Evolutionary conservation across 2,797 vertebrate genomes (phyloP), one percentile per base, ranked within the genome.

Genomic region (Odontamblyopus lacepedii): DNA sequence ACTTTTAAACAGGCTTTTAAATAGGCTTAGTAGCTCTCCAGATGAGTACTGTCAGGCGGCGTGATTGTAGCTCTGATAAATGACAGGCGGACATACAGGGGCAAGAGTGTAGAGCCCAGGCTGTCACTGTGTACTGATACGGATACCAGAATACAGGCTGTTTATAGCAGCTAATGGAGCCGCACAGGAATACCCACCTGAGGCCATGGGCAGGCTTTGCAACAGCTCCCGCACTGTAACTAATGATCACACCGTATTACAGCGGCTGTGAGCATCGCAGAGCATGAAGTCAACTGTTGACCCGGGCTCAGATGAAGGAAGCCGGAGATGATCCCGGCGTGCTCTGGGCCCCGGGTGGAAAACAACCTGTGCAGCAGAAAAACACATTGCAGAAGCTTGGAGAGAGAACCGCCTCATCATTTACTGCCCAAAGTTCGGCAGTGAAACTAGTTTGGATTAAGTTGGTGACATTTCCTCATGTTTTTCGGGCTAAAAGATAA

Each of bases 21-120:
- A 88, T 82, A 78, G 61, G 72, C 77, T 86, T 84, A 83, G 74
- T 78, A 74, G 80, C 72, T 76, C 74, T 79, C 79, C 81, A 74
- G 63, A 87, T 82, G 78, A 84, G 82, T 78, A 77, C 74, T 82
- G 82, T 76, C 76, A 75, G 35, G 70, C 70, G 27, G 63, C 73
- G 8, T 69, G 78, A 82, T 82, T 79, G 67, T 12, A 51, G 71
- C 12, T 41, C 50, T 73, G 73, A 74, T 73, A 71, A 53, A 69
- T 70, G 67, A 67, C 26, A 26, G 35, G 15, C 44, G 57, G 41
- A 73, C 63, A 67, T 61, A 67, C 51, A 62, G 26, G 26, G 63
- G 38, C 35, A 63, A 29, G 61, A 63, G 30, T 35, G 61, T 38
- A 69, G 2, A n/a, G 67, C 30, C 50, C 63, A 12, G 16, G 23